Evolutionary conservation across 2,888 invertebrate genomes (phyloP).

Genomic region (Euzophera pinguis): DNA sequence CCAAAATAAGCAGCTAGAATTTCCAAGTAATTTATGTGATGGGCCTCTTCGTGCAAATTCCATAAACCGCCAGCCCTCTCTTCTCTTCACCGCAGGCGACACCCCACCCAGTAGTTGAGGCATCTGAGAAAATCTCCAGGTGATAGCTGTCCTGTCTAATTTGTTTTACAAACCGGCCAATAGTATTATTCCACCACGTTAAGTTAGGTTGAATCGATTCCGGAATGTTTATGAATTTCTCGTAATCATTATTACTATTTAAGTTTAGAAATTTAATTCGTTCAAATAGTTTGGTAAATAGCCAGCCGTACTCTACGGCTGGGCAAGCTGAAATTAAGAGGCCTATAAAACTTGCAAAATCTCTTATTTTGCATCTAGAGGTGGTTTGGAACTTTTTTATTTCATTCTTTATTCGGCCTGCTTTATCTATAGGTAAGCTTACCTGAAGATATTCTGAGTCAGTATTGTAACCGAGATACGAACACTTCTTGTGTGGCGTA

Average conservation of each 20-base stretch:
- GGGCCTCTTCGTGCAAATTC: neutral
- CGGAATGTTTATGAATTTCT: neutral
- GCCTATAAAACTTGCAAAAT: slow-evolving; percentile 24
- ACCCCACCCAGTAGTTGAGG: slow-evolving; percentile 11
- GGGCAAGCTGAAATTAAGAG: slow-evolving; percentile 30
- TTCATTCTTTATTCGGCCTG: neutral
- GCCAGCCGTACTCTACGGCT: slow-evolving; percentile 32
- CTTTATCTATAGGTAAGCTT: slow-evolving; percentile 21
- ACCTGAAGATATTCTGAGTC: slow-evolving; percentile 12
- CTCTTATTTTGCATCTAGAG: slow-evolving; percentile 22
- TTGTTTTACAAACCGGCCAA: neutral
- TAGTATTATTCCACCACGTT: slow-evolving; percentile 3
- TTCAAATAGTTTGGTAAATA: slow-evolving; percentile 31
- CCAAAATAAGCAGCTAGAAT: slow-evolving; percentile 10
- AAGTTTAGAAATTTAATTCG: neutral
- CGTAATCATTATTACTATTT: neutral
- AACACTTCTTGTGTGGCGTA: slow-evolving; percentile 16
- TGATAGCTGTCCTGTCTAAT: neutral
- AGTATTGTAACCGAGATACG: slow-evolving; percentile 18
- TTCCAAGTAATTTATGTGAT: slow-evolving; percentile 9
- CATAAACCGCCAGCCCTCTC: slow-evolving; percentile 6
- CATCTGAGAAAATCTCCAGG: slow-evolving; percentile 9
- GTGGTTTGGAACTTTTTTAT: slow-evolving; percentile 9
- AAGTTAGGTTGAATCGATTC: neutral
- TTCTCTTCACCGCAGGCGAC: neutral